A percentile compares a stretch with the other conserved stretches of the same genome.
Evolutionary conservation across 2,888 invertebrate species (phyloP).

Genomic region (Steromphala cineraria): DNA sequence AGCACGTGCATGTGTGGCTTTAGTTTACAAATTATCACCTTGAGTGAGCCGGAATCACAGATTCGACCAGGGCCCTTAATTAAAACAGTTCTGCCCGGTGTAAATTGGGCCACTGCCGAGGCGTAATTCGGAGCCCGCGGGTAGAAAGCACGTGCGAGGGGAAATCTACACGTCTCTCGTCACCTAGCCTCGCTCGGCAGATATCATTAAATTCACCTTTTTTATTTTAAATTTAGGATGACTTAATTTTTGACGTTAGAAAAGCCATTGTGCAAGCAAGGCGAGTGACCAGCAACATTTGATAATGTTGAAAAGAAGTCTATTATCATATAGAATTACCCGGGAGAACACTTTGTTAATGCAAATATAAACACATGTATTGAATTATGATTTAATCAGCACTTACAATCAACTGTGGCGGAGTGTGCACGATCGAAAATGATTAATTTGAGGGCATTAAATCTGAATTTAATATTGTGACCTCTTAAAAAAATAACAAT

Average conservation of each 20-base stretch:
- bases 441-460: too few relatives aligned
- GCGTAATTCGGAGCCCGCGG: conserved; percentile 1
- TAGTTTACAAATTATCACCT: conserved; percentile 17
- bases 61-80: background rate
- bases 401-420: too few relatives aligned
- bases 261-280: background rate
- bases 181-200: background rate
- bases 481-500: too few relatives aligned
- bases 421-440: too few relatives aligned
- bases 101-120: background rate
- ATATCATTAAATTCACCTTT: background rate
- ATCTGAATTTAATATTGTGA: too few relatives aligned
- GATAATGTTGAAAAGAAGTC: too few relatives aligned
- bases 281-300: too few relatives aligned
- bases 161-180: background rate
- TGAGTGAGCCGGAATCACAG: conserved; percentile 11
- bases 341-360: too few relatives aligned
- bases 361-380: too few relatives aligned
- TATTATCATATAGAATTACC: too few relatives aligned
- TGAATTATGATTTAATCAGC: too few relatives aligned
- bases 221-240: background rate
- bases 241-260: background rate
- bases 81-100: background rate
- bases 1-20: conserved; percentile 9
- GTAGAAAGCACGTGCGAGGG: conserved; percentile 12